A percentile compares a stretch with the other conserved stretches of the same genome.
phyloP scores from a whole-genome alignment of 2,797 vertebrate genomes.

The Phoebastria nigripes region DNA sequence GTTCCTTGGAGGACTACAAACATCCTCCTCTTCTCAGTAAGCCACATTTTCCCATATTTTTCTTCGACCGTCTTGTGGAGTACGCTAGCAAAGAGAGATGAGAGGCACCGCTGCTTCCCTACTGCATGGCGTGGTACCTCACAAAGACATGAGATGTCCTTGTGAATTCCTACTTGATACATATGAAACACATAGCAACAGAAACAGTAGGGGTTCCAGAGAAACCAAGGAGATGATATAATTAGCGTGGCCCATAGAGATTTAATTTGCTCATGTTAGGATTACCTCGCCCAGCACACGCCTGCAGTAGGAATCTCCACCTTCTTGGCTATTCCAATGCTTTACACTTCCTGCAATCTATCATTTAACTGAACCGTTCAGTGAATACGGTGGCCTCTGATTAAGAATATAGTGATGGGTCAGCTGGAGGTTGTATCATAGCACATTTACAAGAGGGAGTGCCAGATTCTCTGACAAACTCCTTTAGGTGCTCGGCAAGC shows the following conservation, averaged over 20 bases:
- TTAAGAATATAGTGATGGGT: neutral
- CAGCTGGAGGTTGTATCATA: neutral
- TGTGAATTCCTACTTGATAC: neutral
- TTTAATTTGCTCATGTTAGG: neutral
- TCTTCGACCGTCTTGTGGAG: neutral
- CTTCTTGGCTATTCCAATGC: neutral
- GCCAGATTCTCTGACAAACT: neutral
- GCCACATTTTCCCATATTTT: neutral
- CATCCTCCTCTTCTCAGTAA: neutral
- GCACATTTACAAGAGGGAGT: neutral
- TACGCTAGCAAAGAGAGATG: neutral
- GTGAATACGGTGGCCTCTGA: neutral
- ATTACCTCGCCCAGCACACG: rapidly evolving
- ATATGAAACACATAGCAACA: rapidly evolving
- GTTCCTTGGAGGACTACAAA: neutral
- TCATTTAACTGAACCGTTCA: neutral
- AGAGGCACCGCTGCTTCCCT: neutral
- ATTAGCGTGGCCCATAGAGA: neutral
- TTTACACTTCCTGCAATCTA: neutral
- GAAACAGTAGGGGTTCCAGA: neutral
- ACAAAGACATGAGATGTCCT: neutral
- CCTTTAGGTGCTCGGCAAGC: neutral
- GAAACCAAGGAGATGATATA: neutral
- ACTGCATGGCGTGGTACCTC: neutral
- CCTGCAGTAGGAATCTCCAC: neutral